Percentiles rank a stretch among this genome's conserved stretches.
phyloP scores from a whole-genome alignment of 2,888 invertebrate species.

The Scelioninae gen. 1 region DNA sequence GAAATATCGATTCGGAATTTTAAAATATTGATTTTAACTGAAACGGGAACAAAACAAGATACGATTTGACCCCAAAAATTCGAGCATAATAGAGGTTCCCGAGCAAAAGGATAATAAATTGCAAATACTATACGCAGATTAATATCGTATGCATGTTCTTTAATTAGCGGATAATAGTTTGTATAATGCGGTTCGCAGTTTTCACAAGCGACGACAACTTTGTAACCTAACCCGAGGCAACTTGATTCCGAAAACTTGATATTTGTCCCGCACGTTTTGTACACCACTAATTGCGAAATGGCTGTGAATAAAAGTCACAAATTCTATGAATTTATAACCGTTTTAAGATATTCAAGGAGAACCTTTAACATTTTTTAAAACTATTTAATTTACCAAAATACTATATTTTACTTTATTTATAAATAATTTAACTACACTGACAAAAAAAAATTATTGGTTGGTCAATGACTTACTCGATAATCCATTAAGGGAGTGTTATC shows the following conservation, averaged over 20 bases:
- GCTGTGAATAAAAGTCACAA: background rate
- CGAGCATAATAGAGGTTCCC: too few species aligned
- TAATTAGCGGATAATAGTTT: slow-evolving; percentile 9
- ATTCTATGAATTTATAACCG: background rate
- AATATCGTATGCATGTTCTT: slow-evolving; percentile 14
- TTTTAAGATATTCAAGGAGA: too few species aligned
- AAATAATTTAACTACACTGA: too few species aligned
- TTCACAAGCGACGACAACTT: slow-evolving; percentile 14
- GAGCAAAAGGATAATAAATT: too few species aligned
- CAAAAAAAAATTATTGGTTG: too few species aligned
- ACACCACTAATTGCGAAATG: background rate
- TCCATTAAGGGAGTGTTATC: too few species aligned
- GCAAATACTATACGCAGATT: too few species aligned
- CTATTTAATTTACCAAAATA: too few species aligned
- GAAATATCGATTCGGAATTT: slow-evolving; percentile 31
- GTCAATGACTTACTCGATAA: too few species aligned
- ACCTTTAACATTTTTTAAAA: too few species aligned
- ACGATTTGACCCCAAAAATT: too few species aligned
- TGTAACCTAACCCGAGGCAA: background rate
- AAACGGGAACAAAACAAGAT: slow-evolving; percentile 6
- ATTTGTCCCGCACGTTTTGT: background rate
- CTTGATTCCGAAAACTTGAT: background rate
- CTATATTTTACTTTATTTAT: too few species aligned
- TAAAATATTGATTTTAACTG: slow-evolving; percentile 23
- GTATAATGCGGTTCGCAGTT: background rate